phyloP scores from a whole-genome alignment of 2,888 invertebrate genomes.

The Siphonodentalium dalli region DNA sequence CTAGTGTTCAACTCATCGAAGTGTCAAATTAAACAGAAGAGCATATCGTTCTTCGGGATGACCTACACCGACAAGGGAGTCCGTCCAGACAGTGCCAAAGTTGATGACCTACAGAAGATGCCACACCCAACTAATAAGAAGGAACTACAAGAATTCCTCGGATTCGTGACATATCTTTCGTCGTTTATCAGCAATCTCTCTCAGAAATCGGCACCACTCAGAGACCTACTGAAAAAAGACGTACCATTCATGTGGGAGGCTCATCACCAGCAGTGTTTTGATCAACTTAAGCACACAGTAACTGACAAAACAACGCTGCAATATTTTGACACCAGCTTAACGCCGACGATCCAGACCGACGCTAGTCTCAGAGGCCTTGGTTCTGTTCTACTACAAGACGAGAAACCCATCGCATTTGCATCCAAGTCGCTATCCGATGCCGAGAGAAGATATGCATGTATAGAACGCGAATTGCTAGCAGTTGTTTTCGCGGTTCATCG shows the following conservation, averaged over 20 bases:
- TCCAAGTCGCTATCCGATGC: conserved; percentile 24
- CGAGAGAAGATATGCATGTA: conserved; percentile 30
- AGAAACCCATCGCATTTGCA: conserved; percentile 25
- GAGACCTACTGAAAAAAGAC: conserved; percentile 16
- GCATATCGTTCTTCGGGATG: conserved; percentile 16
- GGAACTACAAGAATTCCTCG: conserved; percentile 22
- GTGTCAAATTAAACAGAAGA: no score
- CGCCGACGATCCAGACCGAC: conserved; percentile 21
- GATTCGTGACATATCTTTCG: conserved; percentile 24
- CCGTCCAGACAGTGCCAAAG: not conserved
- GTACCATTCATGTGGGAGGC: conserved; percentile 24
- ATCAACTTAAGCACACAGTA: conserved; percentile 10
- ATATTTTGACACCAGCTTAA: conserved; percentile 19
- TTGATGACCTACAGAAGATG: conserved; percentile 20
- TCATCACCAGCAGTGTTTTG: conserved; percentile 23
- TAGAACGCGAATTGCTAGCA: conserved; percentile 32
- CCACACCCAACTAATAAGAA: conserved; percentile 5
- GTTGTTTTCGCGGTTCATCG: conserved; percentile 18
- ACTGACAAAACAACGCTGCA: conserved; percentile 18
- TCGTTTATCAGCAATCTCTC: conserved; percentile 22
- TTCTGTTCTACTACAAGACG: conserved; percentile 24
- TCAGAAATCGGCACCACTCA: conserved; percentile 16
- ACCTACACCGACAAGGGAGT: conserved; percentile 1
- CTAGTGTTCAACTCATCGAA: no score
- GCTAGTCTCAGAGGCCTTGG: conserved; percentile 29